Conservation (phyloP, 2,797 vertebrate genomes). For the Tadarida brasiliensis region DNA sequence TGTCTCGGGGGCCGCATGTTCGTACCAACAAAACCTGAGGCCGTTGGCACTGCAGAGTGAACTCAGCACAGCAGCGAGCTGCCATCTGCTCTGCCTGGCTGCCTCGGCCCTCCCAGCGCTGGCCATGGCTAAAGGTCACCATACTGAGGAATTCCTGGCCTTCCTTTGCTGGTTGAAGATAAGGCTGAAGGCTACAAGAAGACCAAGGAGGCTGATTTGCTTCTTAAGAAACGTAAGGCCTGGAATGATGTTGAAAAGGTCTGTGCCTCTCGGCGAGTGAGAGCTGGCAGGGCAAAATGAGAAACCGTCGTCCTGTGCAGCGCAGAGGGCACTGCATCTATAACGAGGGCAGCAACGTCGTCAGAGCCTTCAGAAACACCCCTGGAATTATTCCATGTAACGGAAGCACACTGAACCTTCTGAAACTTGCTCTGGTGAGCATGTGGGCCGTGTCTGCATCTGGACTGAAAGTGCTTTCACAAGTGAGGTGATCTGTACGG, state of each 20-base stretch:
- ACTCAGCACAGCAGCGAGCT: neutral
- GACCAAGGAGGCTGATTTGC: neutral
- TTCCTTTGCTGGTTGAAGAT: neutral
- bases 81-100: neutral
- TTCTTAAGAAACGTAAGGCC: neutral
- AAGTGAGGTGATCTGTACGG: neutral
- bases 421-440: neutral
- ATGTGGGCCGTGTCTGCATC: neutral
- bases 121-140: neutral
- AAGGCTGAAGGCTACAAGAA: neutral
- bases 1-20: neutral
- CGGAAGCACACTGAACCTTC: neutral
- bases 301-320: accelerated
- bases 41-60: neutral
- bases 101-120: neutral
- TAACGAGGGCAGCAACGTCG: neutral
- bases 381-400: neutral
- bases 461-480: neutral
- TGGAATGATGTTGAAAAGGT: neutral
- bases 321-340: neutral
- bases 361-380: no score
- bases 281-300: neutral
- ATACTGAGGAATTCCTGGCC: neutral
- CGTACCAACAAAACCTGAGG: neutral
- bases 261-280: neutral